These are phyloP conservation scores for Cyrtonyx montezumae DNA, from an alignment of 2,113 vertebrate genomes.

Conservation along the genomic window DNA sequence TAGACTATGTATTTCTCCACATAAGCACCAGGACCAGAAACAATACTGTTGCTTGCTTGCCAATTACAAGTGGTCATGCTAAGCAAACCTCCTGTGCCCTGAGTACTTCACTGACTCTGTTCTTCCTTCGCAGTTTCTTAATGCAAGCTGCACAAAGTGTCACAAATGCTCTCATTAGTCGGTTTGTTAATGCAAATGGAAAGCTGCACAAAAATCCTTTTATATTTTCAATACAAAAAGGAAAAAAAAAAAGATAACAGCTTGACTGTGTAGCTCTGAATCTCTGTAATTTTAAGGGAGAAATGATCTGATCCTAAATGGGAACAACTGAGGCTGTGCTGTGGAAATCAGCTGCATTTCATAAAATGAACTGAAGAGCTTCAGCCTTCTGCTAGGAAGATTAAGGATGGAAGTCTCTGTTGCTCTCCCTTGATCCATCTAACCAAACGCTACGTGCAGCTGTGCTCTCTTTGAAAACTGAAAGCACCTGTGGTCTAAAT, in stretches of 20 bases:
- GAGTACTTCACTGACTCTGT: not conserved
- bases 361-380: not conserved
- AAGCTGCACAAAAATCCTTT: not conserved
- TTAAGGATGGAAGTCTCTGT: not conserved
- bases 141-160: not conserved
- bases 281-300: not conserved
- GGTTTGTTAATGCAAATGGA: not conserved
- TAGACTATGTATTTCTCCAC: not conserved
- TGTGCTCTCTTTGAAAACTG: not conserved
- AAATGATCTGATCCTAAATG: not conserved
- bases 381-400: not conserved
- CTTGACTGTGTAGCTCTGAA: not conserved
- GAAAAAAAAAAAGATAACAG: not conserved
- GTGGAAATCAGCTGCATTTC: not conserved
- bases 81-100: not conserved
- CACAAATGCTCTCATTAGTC: not conserved
- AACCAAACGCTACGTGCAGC: not conserved
- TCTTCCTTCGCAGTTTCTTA: not conserved
- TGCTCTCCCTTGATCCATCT: not conserved
- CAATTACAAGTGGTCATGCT: not conserved
- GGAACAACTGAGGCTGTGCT: not conserved
- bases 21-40: not conserved
- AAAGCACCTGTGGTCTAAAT: not conserved
- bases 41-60: not conserved
- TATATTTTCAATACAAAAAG: not conserved